Evolutionary conservation across 2,888 invertebrate species (phyloP), one percentile per base, ranked within the genome.

Genomic region (Incurvaria masculella): DNA sequence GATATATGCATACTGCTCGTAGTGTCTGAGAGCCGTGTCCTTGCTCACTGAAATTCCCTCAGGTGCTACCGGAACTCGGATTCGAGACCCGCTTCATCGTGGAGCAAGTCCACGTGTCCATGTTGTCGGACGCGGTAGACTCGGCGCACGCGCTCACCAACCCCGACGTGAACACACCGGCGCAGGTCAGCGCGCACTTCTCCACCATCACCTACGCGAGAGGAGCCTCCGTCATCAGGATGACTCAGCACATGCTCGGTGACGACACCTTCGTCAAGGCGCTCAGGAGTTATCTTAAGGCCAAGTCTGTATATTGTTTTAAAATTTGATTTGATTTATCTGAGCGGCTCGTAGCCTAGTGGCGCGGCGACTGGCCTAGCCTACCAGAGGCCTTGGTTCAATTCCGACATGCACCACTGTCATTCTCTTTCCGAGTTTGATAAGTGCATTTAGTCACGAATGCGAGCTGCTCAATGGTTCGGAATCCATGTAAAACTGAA

Each of bases 161-260:
- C 48, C 60, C 64, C 0, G 56, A 57, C 2, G 85, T 86, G 0
- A 69, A 68, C n/a, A 79, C 81, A 6, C 85, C 86, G 0, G 52
- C 62, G 0, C 78, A 84, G 52, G 82, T 88, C 5, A 66, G 69
- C 14, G 70, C 64, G 1, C 84, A 85, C 61, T 90, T 90, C 59
- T 85, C 85, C 42, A 70, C 70, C 14, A 86, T 89, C 51, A 83
- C 87, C 0, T 90, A 89, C 53, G 82, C 81, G 20, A 88, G 87
- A 65, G 87, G 85, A 1, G 82, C 75, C 2, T 53, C 76, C 0
- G 65, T 87, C 2, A 69, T 89, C 18, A 81, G 87, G 54, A 89
- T 89, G 89, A 72, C 88, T 4, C 80, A 81, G 52, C 79, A 85
- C 56, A 66, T 82, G n/a, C 68, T 88, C 21, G 84, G 84, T 16